Percentiles rank a stretch among this genome's conserved stretches.
Evolutionary conservation across 2,888 invertebrate genomes (phyloP).

Genomic region (Stenodera caucasica): DNA sequence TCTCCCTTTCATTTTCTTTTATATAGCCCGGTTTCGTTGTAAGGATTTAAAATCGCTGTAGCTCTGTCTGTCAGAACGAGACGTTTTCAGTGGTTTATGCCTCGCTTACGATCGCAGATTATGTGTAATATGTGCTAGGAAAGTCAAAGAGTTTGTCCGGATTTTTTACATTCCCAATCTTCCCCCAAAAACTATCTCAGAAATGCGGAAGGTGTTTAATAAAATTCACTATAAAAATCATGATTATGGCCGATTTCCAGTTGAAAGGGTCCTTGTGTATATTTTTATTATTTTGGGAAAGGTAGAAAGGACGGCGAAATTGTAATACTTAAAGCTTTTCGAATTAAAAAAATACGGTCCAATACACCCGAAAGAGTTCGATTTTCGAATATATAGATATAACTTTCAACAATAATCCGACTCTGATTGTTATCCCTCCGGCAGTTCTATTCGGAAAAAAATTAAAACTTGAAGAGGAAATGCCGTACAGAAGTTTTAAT

Average conservation of each 20-base stretch:
- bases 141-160: constrained; percentile 35
- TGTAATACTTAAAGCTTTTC: background rate
- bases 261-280: too few species aligned
- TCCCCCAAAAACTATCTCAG: too few species aligned
- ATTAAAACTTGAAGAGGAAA: background rate
- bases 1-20: constrained; percentile 32
- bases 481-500: background rate
- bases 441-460: background rate
- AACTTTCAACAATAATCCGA: background rate
- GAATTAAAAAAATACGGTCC: background rate
- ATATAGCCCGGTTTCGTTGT: constrained; percentile 43
- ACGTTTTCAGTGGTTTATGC: constrained; percentile 31
- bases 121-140: constrained; percentile 35
- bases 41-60: constrained; percentile 46
- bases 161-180: constrained; percentile 19
- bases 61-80: constrained; percentile 37
- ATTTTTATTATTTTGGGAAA: too few species aligned
- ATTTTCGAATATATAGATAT: background rate
- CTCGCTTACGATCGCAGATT: constrained; percentile 37
- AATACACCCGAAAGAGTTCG: background rate
- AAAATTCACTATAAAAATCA: too few species aligned
- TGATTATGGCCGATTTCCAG: too few species aligned
- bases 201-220: too few species aligned
- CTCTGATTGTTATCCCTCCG: background rate
- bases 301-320: background rate